Conservation (phyloP, 92 coral and sea anemone species). For the Epizoanthus stellaris region DNA sequence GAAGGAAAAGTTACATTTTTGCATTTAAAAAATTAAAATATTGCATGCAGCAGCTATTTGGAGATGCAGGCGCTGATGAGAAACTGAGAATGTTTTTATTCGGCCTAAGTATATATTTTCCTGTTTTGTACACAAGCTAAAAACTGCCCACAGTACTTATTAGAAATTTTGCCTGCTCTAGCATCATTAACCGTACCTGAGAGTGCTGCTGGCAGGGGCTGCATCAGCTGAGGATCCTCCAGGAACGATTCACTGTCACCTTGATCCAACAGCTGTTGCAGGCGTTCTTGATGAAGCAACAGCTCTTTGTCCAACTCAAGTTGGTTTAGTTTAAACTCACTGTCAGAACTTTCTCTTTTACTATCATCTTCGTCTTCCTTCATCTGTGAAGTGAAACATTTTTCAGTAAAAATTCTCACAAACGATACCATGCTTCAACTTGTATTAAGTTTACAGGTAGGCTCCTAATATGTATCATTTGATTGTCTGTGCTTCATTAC, state of each 20-base stretch:
- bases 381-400: constrained; percentile 5
- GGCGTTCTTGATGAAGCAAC: constrained; percentile 91
- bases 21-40: background rate
- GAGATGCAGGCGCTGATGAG: too few relatives aligned
- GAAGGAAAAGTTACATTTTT: too few relatives aligned
- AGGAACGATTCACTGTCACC: constrained; percentile 82
- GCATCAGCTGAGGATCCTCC: constrained; percentile 70
- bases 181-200: constrained; percentile 31
- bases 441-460: too few relatives aligned
- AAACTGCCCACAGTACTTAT: too few relatives aligned
- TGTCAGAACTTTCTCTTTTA: constrained; percentile 78
- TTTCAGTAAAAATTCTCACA: too few relatives aligned
- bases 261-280: constrained; percentile 87
- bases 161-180: background rate
- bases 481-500: too few relatives aligned
- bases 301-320: constrained; percentile 89
- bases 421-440: too few relatives aligned
- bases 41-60: too few relatives aligned
- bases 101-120: too few relatives aligned
- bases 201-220: constrained; percentile 62
- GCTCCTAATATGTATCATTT: too few relatives aligned
- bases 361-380: constrained; percentile 60
- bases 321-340: constrained; percentile 78
- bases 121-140: too few relatives aligned
- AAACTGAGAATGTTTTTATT: too few relatives aligned